These are phyloP conservation scores for Anabas testudineus DNA, from an alignment of 2,797 vertebrate genomes.

Conservation along the genomic window DNA sequence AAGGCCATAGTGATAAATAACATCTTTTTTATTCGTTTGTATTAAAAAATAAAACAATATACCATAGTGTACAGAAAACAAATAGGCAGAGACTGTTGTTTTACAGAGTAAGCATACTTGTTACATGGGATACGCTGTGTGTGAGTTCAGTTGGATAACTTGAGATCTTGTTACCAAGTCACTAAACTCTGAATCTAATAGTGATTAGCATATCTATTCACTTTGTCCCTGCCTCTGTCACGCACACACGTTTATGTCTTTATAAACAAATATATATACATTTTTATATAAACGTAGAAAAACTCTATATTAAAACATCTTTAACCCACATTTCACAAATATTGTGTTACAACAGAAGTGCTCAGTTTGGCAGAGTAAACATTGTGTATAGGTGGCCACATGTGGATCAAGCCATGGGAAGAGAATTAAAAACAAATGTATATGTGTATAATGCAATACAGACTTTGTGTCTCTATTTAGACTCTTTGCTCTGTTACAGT, in stretches of 20 bases:
- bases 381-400: conserved; percentile 42
- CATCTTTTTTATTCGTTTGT: conserved; percentile 47
- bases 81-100: conserved; percentile 39
- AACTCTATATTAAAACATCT: conserved; percentile 77
- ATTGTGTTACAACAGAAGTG: conserved; percentile 54
- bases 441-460: conserved; percentile 8
- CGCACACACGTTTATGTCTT: conserved; percentile 10
- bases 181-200: conserved; percentile 9
- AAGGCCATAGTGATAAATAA: conserved; percentile 46
- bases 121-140: conserved; percentile 33
- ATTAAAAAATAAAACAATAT: conserved; percentile 60
- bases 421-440: conserved; percentile 1
- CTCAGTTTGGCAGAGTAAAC: conserved; percentile 73
- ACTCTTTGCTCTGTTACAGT: not conserved
- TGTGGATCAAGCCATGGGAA: conserved; percentile 15
- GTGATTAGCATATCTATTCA: conserved; percentile 28
- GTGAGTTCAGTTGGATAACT: conserved; percentile 27
- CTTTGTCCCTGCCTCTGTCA: not conserved
- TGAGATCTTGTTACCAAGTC: conserved; percentile 33
- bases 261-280: conserved; percentile 60
- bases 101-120: conserved; percentile 32
- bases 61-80: conserved; percentile 48
- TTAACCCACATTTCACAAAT: conserved; percentile 51
- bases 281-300: conserved; percentile 72
- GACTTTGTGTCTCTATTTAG: conserved; percentile 6